Conservation (phyloP, 64 coral and sea anemone species). For the Cladopsammia gracilis region DNA sequence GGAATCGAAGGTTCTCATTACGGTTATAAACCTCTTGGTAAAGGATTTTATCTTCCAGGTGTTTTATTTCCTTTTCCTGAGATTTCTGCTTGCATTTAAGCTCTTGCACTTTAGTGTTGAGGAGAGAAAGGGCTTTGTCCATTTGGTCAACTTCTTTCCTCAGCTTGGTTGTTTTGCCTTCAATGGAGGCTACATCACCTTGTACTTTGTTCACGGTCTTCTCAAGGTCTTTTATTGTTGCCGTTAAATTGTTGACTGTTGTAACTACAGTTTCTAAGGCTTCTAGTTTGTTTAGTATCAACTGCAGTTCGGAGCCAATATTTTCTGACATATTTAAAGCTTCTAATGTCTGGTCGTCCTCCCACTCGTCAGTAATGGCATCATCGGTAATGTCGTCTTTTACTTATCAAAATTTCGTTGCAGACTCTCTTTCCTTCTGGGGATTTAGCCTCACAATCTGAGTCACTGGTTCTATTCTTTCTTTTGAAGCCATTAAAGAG, state of each 20-base stretch:
- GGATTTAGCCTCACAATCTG: no score
- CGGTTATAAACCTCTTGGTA: not conserved
- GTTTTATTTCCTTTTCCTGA: not conserved
- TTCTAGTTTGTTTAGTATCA: not conserved
- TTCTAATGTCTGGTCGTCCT: not conserved
- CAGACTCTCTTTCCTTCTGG: not conserved
- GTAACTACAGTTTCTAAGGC: not conserved
- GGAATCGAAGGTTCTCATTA: not conserved
- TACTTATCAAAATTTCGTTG: not conserved
- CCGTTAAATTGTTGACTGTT: not conserved
- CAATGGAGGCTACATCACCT: not conserved
- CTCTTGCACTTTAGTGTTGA: not conserved
- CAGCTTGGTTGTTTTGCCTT: not conserved
- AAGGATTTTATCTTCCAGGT: not conserved
- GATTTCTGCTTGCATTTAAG: not conserved
- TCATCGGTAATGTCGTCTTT: not conserved
- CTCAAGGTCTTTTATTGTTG: not conserved
- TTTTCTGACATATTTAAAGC: not conserved
- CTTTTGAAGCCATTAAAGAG: no score
- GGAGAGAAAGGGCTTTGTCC: not conserved
- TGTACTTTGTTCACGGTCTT: not conserved
- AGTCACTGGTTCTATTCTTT: no score
- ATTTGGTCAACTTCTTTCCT: not conserved
- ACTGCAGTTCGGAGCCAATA: no score
- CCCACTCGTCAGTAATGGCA: not conserved